These are phyloP conservation scores for Actias luna DNA, from an alignment of 2,888 invertebrate genomes.

Conservation along the genomic window DNA sequence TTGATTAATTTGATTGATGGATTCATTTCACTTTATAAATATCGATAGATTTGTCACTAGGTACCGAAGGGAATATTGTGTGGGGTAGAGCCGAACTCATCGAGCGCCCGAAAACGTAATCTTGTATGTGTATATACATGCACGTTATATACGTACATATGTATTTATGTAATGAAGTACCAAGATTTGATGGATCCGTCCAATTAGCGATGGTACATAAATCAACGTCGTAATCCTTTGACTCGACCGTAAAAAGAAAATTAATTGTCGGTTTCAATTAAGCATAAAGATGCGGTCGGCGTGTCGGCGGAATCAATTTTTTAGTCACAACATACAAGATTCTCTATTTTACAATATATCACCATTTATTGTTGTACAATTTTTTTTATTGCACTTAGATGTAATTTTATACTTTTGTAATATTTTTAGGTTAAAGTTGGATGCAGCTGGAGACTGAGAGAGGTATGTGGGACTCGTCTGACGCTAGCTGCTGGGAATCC, in stretches of 20 bases:
- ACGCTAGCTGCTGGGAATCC: too few relatives aligned
- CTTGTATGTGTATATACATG: not conserved
- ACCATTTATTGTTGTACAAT: too few relatives aligned
- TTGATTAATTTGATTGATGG: too few relatives aligned
- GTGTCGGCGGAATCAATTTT: slow-evolving; percentile 3
- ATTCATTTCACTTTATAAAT: too few relatives aligned
- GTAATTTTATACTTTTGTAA: too few relatives aligned
- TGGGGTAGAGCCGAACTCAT: not conserved
- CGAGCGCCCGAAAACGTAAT: not conserved
- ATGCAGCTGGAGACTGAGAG: too few relatives aligned
- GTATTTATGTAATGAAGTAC: not conserved
- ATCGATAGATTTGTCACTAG: not conserved
- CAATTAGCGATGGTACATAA: slow-evolving; percentile 18
- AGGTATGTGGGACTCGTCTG: too few relatives aligned
- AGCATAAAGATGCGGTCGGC: not conserved
- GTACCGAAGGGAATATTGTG: not conserved
- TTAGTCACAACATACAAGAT: too few relatives aligned
- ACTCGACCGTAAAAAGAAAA: slow-evolving; percentile 21
- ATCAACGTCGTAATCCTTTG: slow-evolving; percentile 15
- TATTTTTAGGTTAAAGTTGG: too few relatives aligned
- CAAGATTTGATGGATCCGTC: slow-evolving; percentile 9
- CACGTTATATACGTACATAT: not conserved
- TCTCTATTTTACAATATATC: too few relatives aligned
- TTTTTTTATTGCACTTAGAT: too few relatives aligned
- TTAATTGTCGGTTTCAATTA: slow-evolving; percentile 29